Conservation (phyloP, 2,797 vertebrate species). For the Sciurus vulgaris region DNA sequence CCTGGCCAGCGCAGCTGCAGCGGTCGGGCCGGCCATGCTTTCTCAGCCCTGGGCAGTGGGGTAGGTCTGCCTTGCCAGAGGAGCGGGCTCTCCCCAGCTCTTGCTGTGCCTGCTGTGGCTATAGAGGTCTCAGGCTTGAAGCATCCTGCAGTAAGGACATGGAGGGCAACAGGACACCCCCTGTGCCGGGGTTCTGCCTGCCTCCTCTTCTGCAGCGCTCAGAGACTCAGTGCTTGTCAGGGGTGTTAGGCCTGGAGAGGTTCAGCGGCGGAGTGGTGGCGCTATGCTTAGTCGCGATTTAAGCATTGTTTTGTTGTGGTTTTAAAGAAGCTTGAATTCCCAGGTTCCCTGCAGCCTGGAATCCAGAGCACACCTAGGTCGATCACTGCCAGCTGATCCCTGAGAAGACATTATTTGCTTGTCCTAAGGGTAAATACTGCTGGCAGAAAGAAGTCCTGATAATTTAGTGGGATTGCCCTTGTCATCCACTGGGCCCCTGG, state of each 20-base stretch:
- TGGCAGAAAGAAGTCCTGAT: too few species aligned
- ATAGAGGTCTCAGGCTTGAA: too few species aligned
- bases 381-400: accelerated
- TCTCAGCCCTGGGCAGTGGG: too few species aligned
- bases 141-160: background rate
- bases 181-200: too few species aligned
- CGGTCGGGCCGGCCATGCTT: too few species aligned
- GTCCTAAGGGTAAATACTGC: background rate
- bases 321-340: background rate
- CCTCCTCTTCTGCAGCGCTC: background rate
- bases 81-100: background rate
- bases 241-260: background rate
- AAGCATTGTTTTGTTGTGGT: too few species aligned
- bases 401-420: too few species aligned
- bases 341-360: background rate
- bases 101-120: too few species aligned
- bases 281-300: background rate
- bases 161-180: background rate
- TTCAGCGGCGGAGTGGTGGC: too few species aligned
- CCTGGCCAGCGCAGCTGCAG: too few species aligned
- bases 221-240: background rate
- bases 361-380: background rate
- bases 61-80: too few species aligned
- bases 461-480: accelerated
- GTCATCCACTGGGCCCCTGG: too few species aligned